A percentile compares a stretch with the other conserved stretches of the same genome.
Conservation (phyloP, 2,113 vertebrate species). For the Burhinus bistriatus region DNA sequence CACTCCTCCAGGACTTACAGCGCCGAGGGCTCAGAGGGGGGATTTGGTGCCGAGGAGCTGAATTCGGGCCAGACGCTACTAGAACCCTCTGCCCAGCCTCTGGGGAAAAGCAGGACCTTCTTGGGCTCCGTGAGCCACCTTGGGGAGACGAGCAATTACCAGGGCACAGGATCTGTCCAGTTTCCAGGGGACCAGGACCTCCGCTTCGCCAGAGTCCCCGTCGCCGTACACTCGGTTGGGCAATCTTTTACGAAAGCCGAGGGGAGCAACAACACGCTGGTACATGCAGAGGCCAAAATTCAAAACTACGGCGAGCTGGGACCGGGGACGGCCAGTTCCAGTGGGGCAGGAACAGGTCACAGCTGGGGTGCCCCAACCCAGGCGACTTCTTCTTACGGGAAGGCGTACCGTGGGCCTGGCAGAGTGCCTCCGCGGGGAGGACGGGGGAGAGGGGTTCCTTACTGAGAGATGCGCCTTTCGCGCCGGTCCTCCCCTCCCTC, state of each 20-base stretch:
- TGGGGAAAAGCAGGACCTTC: slow-evolving; percentile 83
- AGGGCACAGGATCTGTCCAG: slow-evolving; percentile 80
- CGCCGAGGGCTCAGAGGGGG: slow-evolving; percentile 70
- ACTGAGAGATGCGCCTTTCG: slow-evolving; percentile 62
- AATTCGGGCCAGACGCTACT: slow-evolving; percentile 70
- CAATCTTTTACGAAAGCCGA: slow-evolving; percentile 77
- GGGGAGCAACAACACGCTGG: slow-evolving; percentile 73
- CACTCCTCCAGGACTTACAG: slow-evolving; percentile 75
- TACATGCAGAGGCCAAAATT: slow-evolving; percentile 74
- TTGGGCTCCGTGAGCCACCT: slow-evolving; percentile 80
- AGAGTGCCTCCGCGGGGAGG: slow-evolving; percentile 77
- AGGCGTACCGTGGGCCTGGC: slow-evolving; percentile 70
- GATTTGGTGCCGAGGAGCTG: slow-evolving; percentile 74
- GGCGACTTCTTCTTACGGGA: slow-evolving; percentile 65
- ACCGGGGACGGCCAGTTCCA: slow-evolving; percentile 50
- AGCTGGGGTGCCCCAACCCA: slow-evolving; percentile 72
- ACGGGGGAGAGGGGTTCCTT: slow-evolving; percentile 77
- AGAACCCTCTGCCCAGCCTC: slow-evolving; percentile 71
- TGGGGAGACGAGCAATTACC: slow-evolving; percentile 79
- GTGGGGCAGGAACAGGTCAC: slow-evolving; percentile 68
- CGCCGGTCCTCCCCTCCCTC: slow-evolving; percentile 24
- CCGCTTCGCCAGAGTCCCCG: slow-evolving; percentile 83
- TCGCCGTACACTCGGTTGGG: slow-evolving; percentile 66
- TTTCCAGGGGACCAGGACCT: slow-evolving; percentile 97
- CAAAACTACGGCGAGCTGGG: slow-evolving; percentile 73